These are phyloP conservation scores for Agraylea sexmaculata DNA, from an alignment of 1,140 invertebrate genomes.

Conservation along the genomic window DNA sequence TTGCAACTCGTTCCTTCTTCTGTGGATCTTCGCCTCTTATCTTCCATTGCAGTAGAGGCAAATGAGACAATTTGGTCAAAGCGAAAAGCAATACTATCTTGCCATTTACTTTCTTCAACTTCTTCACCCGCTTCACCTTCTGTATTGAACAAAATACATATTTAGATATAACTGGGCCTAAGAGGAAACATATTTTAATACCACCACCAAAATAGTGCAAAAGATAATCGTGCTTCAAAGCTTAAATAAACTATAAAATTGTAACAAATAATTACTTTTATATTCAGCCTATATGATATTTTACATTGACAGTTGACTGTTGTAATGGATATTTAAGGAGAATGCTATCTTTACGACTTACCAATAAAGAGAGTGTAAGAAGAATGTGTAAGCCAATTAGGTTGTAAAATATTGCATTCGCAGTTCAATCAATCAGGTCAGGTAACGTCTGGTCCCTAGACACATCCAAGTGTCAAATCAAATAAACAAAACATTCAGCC, in stretches of 20 bases:
- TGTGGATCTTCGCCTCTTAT: slow-evolving; percentile 59
- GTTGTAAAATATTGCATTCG: slow-evolving; percentile 17
- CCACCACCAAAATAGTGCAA: slow-evolving; percentile 18
- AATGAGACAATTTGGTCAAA: slow-evolving; percentile 80
- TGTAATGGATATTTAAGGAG: slow-evolving; percentile 1
- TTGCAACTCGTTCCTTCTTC: slow-evolving; percentile 56
- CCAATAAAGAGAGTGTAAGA: slow-evolving; percentile 16
- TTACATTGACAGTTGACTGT: slow-evolving; percentile 1
- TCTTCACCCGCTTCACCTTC: slow-evolving; percentile 44
- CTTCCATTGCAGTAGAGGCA: slow-evolving; percentile 73
- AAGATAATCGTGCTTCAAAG: slow-evolving; percentile 17
- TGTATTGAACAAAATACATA: slow-evolving; percentile 17
- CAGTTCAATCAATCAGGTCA: slow-evolving; percentile 10
- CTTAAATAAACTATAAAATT: slow-evolving; percentile 13
- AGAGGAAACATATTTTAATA: slow-evolving; percentile 7
- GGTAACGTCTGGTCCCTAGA: slow-evolving; percentile 16
- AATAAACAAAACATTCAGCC: slow-evolving; percentile 7
- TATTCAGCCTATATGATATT: slow-evolving; percentile 9
- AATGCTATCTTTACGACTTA: slow-evolving; percentile 18
- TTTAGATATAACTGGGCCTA: neutral
- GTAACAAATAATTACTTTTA: slow-evolving; percentile 20
- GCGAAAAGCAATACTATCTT: slow-evolving; percentile 72
- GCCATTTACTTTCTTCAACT: slow-evolving; percentile 61
- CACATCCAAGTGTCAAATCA: slow-evolving; percentile 18
- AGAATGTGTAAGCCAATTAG: slow-evolving; percentile 17